Base-by-base conservation (phyloP, 1,140 invertebrate species). In the Formica exsecta region DNA sequence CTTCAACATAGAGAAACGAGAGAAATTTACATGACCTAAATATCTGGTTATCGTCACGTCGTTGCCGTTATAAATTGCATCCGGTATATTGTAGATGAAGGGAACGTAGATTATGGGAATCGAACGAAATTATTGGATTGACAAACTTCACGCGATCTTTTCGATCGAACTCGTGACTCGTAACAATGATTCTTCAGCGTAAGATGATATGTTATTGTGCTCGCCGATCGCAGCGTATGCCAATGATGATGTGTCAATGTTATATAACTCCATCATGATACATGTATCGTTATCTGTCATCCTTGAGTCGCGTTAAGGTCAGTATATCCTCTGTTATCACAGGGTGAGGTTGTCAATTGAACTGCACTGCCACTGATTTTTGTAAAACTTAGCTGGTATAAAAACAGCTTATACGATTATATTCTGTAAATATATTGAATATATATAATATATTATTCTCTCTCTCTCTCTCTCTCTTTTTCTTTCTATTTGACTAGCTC, bases 221-320 rank as follows among this genome's bases (percentile, higher is more conserved):
- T 19, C 25, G n/a, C 25, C 13, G 16, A 59, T 80, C 22, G 32
- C 16, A 29, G 13, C 25, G 16, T 25, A 11, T 29, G 13, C 36
- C 13, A 4, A 51, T 9, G 66, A 88, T 80, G 62, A 86, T 48
- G 36, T 79, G 54, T 80, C 77, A 36, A 25, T 44, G 16, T 89
- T 89, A 85, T 48, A 16, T 87, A 89, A 89, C 22, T 36, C 61
- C 19, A 13, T 86, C 13, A 22, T 32, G n/a, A 83, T 66, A 79
- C 13, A 48, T 48, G 3, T 16, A 13, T 51, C 48, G 41, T 66
- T 19, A 32, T 36, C n/a, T 11, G 7, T 19, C 3, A 13, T 19
- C 19, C 13, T 41, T 25, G 0, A 16, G 9, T 66, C 13, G 11
- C 38, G 8, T 41, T 51, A 66, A 66, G 75, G 25, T 85, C 48